A percentile compares a stretch with the other conserved stretches of the same genome.
phyloP scores from a whole-genome alignment of 2,797 vertebrate genomes.

The Enteromius viviparus region DNA sequence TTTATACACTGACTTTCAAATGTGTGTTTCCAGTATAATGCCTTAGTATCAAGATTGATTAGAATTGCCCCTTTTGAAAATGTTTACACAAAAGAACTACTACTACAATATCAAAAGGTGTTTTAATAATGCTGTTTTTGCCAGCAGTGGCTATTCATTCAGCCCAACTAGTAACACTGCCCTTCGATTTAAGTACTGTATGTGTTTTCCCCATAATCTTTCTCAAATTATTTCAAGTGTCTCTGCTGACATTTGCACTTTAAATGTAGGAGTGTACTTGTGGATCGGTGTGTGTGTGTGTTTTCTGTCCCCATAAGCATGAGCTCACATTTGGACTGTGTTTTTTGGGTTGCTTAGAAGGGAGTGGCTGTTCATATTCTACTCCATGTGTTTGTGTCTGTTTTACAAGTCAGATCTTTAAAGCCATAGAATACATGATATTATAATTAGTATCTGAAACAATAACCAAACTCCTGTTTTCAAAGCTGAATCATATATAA shows the following conservation, averaged over 20 bases:
- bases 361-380: conserved; percentile 48
- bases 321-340: conserved; percentile 61
- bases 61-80: neutral
- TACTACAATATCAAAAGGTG: neutral
- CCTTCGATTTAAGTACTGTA: neutral
- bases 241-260: conserved; percentile 29
- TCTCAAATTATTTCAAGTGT: neutral
- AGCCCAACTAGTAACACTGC: neutral
- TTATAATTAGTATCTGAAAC: neutral
- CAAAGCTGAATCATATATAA: neutral
- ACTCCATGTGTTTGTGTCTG: conserved; percentile 27
- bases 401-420: conserved; percentile 39
- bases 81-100: neutral
- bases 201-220: conserved; percentile 5
- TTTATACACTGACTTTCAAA: neutral
- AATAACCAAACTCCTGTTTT: neutral
- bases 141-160: neutral
- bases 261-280: conserved; percentile 27
- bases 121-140: neutral
- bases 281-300: conserved; percentile 23
- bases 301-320: conserved; percentile 50
- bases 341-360: conserved; percentile 41
- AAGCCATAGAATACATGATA: neutral
- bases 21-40: neutral
- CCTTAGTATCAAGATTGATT: neutral